Evolutionary conservation across 2,797 vertebrate species (phyloP).

Genomic region (Agapornis canus): DNA sequence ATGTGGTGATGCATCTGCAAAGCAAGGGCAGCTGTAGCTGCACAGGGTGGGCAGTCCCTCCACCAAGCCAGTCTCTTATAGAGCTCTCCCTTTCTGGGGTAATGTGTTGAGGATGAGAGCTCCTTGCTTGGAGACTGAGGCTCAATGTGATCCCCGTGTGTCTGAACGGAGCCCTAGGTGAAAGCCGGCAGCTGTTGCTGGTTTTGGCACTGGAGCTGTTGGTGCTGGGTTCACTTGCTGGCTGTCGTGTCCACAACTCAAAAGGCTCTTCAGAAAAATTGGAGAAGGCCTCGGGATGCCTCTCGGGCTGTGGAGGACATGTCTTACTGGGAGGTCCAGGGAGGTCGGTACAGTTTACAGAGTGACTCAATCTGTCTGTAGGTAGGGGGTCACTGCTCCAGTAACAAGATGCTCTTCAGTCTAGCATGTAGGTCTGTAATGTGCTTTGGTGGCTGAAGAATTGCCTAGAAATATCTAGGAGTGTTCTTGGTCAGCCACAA

Average conservation of each 20-base stretch:
- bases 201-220: neutral
- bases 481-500: conserved; percentile 38
- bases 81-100: neutral
- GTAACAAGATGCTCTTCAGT: neutral
- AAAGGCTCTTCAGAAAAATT: neutral
- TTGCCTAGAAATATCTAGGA: conserved; percentile 15
- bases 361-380: neutral
- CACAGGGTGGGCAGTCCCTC: neutral
- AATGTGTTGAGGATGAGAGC: neutral
- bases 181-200: neutral
- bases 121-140: neutral
- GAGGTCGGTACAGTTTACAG: neutral
- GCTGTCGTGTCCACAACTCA: rapidly evolving
- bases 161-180: neutral
- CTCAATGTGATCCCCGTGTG: rapidly evolving
- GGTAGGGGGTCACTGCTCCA: neutral
- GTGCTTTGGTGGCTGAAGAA: neutral
- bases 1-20: neutral
- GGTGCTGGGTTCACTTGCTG: neutral
- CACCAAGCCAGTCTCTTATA: neutral
- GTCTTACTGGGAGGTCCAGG: neutral
- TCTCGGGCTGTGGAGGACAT: neutral
- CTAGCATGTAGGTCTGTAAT: neutral
- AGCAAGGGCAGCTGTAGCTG: neutral
- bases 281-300: neutral